These are phyloP conservation scores for Smittia sp. DNA, from an alignment of 2,888 invertebrate genomes.

Conservation along the genomic window DNA sequence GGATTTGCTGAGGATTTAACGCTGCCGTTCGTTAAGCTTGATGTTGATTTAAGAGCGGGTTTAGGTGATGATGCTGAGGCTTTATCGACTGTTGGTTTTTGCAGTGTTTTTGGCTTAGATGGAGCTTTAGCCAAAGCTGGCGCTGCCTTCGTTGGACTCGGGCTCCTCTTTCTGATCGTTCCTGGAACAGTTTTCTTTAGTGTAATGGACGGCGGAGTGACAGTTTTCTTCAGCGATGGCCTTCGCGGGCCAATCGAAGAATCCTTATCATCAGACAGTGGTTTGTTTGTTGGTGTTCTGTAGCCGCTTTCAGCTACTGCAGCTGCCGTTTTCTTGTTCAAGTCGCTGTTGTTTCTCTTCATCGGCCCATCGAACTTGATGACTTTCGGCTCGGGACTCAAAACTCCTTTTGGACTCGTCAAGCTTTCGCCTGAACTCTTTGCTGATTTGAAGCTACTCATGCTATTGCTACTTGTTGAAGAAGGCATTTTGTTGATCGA, in stretches of 20 bases:
- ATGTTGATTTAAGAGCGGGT: conserved; percentile 42
- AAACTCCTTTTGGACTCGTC: conserved; percentile 44
- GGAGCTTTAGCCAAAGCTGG: neutral
- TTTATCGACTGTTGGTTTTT: conserved; percentile 19
- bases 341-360: conserved; percentile 28
- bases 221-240: conserved; percentile 37
- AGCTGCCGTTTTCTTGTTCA: conserved; percentile 22
- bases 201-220: conserved; percentile 43
- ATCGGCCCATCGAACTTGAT: conserved; percentile 12
- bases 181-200: conserved; percentile 42
- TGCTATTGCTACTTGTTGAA: conserved; percentile 44
- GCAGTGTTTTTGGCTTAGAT: conserved; percentile 31
- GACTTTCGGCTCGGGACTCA: conserved; percentile 46
- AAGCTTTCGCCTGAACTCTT: neutral
- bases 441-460: conserved; percentile 45
- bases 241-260: neutral
- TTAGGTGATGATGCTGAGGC: conserved; percentile 44
- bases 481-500: conserved; percentile 44
- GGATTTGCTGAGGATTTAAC: conserved; percentile 2
- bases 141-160: conserved; percentile 42
- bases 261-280: neutral
- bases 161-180: conserved; percentile 43
- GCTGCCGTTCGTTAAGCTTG: conserved; percentile 41
- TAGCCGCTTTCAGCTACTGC: conserved; percentile 15
- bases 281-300: conserved; percentile 40